phyloP scores from a whole-genome alignment of 2,113 vertebrate species.

The Laticauda laticaudata region DNA sequence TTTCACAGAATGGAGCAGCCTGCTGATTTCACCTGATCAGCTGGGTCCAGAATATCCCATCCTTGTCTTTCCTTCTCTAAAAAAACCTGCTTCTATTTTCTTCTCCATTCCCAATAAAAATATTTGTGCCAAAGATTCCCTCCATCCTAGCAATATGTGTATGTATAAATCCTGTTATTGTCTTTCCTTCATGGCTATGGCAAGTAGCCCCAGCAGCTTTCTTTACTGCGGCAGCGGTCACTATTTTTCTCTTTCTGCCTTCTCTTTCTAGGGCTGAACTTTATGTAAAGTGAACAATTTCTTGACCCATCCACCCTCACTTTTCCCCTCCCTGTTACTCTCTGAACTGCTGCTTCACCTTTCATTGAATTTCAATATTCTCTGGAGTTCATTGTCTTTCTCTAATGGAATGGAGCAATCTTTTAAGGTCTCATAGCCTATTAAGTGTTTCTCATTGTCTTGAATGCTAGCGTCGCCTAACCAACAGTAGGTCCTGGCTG shows the following conservation, averaged over 20 bases:
- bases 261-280: neutral
- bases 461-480: neutral
- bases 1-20: neutral
- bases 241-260: neutral
- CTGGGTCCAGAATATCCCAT: neutral
- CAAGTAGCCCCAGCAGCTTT: neutral
- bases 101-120: neutral
- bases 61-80: neutral
- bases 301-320: neutral
- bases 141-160: neutral
- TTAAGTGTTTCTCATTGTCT: neutral
- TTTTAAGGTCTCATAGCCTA: neutral
- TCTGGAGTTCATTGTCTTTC: neutral
- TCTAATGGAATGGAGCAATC: neutral
- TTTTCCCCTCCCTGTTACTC: neutral
- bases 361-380: neutral
- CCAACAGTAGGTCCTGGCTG: neutral
- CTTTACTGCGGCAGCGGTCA: neutral
- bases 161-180: neutral
- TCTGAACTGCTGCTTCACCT: neutral
- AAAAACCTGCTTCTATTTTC: neutral
- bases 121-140: neutral
- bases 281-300: neutral
- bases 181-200: neutral
- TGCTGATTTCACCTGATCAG: neutral